A percentile compares a stretch with the other conserved stretches of the same genome.
phyloP scores from a whole-genome alignment of 1,140 invertebrate species.

The Prorops nasuta region DNA sequence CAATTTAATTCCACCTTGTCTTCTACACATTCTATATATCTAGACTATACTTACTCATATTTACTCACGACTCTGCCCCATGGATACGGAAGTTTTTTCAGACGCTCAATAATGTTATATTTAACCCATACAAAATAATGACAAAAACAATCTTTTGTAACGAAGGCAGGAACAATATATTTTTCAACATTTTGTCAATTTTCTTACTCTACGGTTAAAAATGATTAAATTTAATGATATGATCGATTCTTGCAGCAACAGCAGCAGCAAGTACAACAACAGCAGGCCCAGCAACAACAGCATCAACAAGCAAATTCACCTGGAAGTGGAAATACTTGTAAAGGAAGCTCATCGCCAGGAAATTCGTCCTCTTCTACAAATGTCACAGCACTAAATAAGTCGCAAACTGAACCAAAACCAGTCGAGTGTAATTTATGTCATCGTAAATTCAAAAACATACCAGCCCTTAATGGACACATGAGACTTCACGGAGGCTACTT shows the following conservation, averaged over 20 bases:
- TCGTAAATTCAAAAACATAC: constrained; percentile 94
- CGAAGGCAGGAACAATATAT: too few relatives aligned
- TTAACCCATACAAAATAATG: too few relatives aligned
- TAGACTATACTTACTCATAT: too few relatives aligned
- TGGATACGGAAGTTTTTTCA: too few relatives aligned
- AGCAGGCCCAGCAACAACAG: constrained; percentile 40
- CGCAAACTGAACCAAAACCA: constrained; percentile 68
- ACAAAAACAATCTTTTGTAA: too few relatives aligned
- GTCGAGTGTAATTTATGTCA: constrained; percentile 94
- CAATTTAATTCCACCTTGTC: too few relatives aligned
- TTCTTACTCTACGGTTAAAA: too few relatives aligned
- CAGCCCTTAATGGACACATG: constrained; percentile 96
- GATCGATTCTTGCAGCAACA: constrained; percentile 40
- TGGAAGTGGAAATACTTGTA: constrained; percentile 41
- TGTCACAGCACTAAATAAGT: constrained; percentile 51
- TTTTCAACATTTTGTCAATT: too few relatives aligned
- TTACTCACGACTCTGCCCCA: too few relatives aligned
- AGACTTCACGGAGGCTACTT: constrained; percentile 93
- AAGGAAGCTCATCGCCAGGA: constrained; percentile 44
- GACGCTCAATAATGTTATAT: too few relatives aligned
- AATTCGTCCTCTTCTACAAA: constrained; percentile 39
- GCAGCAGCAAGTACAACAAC: constrained; percentile 33
- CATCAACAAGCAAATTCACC: constrained; percentile 44
- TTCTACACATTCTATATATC: too few relatives aligned
- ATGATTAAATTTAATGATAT: too few relatives aligned